These are phyloP conservation scores for Tragelaphus scriptus DNA, from an alignment of 2,113 vertebrate species.

Conservation along the genomic window DNA sequence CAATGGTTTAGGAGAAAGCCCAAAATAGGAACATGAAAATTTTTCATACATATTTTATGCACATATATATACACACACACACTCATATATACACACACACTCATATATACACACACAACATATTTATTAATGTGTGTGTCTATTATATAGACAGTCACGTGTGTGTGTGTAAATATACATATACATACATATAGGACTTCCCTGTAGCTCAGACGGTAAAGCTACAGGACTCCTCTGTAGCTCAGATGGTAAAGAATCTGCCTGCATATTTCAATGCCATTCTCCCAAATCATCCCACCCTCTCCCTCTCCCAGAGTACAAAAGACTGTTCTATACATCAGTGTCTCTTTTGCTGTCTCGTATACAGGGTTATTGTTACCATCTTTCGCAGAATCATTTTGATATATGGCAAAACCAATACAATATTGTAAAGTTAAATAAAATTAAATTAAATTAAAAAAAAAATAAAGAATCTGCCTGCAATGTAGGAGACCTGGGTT, in stretches of 20 bases:
- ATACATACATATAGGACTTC: neutral
- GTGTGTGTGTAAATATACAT: neutral
- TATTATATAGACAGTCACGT: neutral
- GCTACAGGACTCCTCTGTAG: neutral
- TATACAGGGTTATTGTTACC: too few relatives aligned
- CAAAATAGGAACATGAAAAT: neutral
- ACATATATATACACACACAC: neutral
- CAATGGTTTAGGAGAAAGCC: neutral
- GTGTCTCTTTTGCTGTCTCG: too few relatives aligned
- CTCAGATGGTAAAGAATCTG: neutral
- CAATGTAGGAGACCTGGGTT: neutral
- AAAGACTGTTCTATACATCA: too few relatives aligned
- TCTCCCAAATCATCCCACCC: too few relatives aligned
- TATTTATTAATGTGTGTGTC: neutral
- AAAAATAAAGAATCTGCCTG: neutral
- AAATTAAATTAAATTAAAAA: too few relatives aligned
- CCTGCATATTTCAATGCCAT: neutral
- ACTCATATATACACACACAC: neutral
- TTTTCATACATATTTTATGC: neutral
- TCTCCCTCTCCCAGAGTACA: too few relatives aligned
- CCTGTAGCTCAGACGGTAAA: neutral
- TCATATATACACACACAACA: neutral
- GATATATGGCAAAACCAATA: too few relatives aligned
- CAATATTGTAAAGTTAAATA: too few relatives aligned
- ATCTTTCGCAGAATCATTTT: too few relatives aligned